Conservation (phyloP, 2,888 invertebrate species). For the Elysia crispata region DNA sequence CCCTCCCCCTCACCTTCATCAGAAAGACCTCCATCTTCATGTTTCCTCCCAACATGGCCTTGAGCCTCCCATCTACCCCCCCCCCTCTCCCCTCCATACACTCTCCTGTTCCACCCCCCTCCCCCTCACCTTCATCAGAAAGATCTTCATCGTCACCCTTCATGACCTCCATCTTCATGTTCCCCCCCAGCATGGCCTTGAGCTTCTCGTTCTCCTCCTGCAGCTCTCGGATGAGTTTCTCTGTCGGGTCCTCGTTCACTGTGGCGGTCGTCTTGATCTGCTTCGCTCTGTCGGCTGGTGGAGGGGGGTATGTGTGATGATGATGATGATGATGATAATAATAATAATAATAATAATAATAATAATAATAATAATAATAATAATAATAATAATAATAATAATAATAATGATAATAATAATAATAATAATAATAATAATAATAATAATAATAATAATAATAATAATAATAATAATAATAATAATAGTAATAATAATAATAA, state of each 20-base stretch:
- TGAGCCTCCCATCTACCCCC: conserved; percentile 69
- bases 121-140: conserved; percentile 69
- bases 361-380: too few species aligned
- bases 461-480: too few species aligned
- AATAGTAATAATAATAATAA: too few species aligned
- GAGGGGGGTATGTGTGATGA: neutral
- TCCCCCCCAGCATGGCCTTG: conserved; percentile 77
- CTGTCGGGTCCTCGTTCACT: conserved; percentile 81
- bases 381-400: too few species aligned
- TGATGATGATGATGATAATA: neutral
- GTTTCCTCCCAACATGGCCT: conserved; percentile 76
- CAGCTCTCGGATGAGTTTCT: conserved; percentile 80
- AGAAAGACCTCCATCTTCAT: conserved; percentile 66
- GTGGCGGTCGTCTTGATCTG: conserved; percentile 80
- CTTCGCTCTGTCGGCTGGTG: conserved; percentile 80
- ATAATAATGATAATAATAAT: too few species aligned
- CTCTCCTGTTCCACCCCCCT: neutral
- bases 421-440: too few species aligned
- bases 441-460: too few species aligned
- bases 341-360: too few species aligned
- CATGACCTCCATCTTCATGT: conserved; percentile 61
- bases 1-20: conserved; percentile 66
- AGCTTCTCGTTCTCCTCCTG: conserved; percentile 80
- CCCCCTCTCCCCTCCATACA: neutral
- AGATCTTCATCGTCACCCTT: conserved; percentile 63